Conservation (phyloP, 2,113 vertebrate species). For the Struthio camelus region DNA sequence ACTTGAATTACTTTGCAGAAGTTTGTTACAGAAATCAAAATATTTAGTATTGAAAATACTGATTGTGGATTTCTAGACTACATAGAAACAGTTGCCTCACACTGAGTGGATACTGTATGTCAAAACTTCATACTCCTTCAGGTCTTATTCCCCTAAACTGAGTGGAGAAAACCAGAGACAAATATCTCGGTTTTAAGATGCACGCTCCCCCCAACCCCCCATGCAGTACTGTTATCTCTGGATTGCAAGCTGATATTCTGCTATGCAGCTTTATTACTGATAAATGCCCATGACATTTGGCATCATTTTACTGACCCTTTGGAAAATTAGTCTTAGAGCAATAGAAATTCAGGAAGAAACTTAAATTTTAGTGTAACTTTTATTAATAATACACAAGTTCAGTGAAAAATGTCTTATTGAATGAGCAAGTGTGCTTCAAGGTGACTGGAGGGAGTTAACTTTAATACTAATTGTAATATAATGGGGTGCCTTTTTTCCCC, state of each 20-base stretch:
- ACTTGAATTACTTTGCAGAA: neutral
- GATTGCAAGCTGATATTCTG: neutral
- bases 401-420: neutral
- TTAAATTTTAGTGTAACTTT: neutral
- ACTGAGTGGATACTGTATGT: neutral
- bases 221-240: neutral
- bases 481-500: neutral
- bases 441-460: neutral
- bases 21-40: fast-evolving
- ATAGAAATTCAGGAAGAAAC: neutral
- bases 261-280: neutral
- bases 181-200: neutral
- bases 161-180: neutral
- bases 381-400: neutral
- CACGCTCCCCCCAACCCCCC: too few species aligned
- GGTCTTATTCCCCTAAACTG: neutral
- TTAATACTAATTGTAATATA: neutral
- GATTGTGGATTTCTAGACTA: neutral
- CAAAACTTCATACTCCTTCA: neutral
- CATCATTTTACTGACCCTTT: neutral
- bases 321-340: neutral
- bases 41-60: neutral
- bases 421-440: neutral
- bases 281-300: neutral
- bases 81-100: neutral